A percentile compares a stretch with the other conserved stretches of the same genome.
phyloP scores from a whole-genome alignment of 2,797 vertebrate species.

The Melanotaenia maccullochi region DNA sequence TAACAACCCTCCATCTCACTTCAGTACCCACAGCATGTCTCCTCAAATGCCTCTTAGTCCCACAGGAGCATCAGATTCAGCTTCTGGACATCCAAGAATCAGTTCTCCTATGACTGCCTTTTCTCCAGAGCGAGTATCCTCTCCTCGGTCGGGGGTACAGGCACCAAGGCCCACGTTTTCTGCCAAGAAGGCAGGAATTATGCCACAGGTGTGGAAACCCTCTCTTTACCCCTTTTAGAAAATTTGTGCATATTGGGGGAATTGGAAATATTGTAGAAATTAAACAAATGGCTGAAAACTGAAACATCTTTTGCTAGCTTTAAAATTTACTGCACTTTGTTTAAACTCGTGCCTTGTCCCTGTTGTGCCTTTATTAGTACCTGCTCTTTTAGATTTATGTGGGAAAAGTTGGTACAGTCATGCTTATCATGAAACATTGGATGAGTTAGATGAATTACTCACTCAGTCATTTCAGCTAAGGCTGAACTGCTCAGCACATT shows the following conservation, averaged over 20 bases:
- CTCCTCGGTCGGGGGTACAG: conserved; percentile 84
- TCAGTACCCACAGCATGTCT: conserved; percentile 76
- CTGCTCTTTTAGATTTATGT: conserved; percentile 15
- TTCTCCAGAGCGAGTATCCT: conserved; percentile 83
- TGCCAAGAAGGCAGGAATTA: conserved; percentile 91
- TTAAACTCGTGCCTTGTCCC: conserved; percentile 33
- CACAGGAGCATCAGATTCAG: conserved; percentile 43
- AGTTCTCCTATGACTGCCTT: conserved; percentile 78
- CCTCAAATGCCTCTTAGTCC: conserved; percentile 74
- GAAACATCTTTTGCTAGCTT: conserved; percentile 6
- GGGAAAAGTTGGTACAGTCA: conserved; percentile 24
- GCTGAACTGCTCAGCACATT: conserved; percentile 8
- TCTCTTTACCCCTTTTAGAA: conserved; percentile 85
- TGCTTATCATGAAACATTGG: conserved; percentile 19
- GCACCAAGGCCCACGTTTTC: conserved; percentile 94
- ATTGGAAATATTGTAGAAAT: conserved; percentile 16
- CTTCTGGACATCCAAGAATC: conserved; percentile 73
- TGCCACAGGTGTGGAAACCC: conserved; percentile 98
- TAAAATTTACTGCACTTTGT: conserved; percentile 28
- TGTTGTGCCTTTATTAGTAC: conserved; percentile 24
- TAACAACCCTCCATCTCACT: conserved; percentile 75
- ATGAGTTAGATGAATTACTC: background rate
- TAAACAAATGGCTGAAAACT: conserved; percentile 15
- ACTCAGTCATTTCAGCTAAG: background rate
- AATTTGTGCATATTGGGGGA: conserved; percentile 25